A percentile compares a stretch with the other conserved stretches of the same genome.
Conservation (phyloP, 1,140 invertebrate genomes). For the Carposina sasakii region DNA sequence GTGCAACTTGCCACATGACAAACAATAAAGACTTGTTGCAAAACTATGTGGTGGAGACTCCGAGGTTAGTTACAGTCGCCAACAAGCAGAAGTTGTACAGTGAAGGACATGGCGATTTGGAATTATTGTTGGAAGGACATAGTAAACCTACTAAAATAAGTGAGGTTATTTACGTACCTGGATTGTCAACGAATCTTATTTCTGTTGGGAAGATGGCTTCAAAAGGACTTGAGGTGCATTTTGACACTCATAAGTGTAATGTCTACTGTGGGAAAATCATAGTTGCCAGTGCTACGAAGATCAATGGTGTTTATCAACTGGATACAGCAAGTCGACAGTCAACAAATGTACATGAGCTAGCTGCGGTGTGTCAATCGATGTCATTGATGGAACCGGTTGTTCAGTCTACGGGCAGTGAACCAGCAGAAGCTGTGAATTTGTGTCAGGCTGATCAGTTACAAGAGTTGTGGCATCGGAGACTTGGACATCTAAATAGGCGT, state of each 20-base stretch:
- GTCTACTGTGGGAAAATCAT: conserved; percentile 17
- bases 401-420: too few species aligned
- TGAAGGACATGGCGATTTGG: conserved; percentile 10
- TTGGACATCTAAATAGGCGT: conserved; percentile 21
- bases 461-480: conserved; percentile 19
- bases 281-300: conserved; percentile 21
- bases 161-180: conserved; percentile 25
- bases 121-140: conserved; percentile 15
- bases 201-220: conserved; percentile 23
- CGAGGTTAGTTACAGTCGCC: too few species aligned
- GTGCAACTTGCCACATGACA: too few species aligned
- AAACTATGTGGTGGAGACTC: too few species aligned
- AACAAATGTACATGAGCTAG: too few species aligned
- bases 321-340: too few species aligned
- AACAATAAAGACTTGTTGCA: too few species aligned
- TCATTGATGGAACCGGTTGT: too few species aligned
- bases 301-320: conserved; percentile 25
- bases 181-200: conserved; percentile 26
- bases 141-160: conserved; percentile 16
- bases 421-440: too few species aligned
- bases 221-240: conserved; percentile 24
- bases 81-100: conserved; percentile 19
- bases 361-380: too few species aligned
- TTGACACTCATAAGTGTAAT: conserved; percentile 19
- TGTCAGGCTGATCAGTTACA: too few species aligned